phyloP scores from a whole-genome alignment of 2,113 vertebrate genomes.

The Odocoileus virginianus region DNA sequence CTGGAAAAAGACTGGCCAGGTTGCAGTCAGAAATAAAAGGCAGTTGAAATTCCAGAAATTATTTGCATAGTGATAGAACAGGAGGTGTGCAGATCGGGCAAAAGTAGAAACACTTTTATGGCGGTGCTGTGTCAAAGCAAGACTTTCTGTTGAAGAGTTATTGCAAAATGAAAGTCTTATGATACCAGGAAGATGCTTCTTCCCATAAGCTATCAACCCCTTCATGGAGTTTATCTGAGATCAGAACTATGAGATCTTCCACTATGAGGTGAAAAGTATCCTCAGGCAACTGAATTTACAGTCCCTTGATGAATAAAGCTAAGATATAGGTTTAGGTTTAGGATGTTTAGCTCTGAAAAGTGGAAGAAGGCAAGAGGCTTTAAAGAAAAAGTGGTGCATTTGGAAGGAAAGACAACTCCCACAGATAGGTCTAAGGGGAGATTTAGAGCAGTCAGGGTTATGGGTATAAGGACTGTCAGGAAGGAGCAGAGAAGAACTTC shows the following conservation, averaged over 20 bases:
- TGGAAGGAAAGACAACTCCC: neutral
- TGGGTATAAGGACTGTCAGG: neutral
- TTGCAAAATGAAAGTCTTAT: neutral
- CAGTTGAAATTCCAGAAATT: neutral
- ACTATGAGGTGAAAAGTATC: neutral
- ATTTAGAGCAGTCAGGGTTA: neutral
- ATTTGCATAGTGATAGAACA: neutral
- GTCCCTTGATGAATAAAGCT: neutral
- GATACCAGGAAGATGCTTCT: neutral
- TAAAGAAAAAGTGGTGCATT: neutral
- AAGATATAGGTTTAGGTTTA: neutral
- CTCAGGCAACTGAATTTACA: neutral
- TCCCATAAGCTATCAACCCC: neutral
- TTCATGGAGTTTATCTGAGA: neutral
- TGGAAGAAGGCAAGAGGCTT: neutral
- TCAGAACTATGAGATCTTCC: neutral
- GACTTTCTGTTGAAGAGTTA: neutral
- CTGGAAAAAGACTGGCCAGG: neutral
- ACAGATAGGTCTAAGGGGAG: neutral
- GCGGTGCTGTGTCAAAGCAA: neutral
- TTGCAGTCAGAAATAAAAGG: neutral
- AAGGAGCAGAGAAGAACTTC: neutral
- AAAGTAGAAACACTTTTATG: neutral
- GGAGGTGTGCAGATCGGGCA: neutral
- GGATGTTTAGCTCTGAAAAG: neutral